A percentile compares a stretch with the other conserved stretches of the same genome.
These are phyloP conservation scores for Baronia brevicornis DNA, from an alignment of 2,888 invertebrate species.

Conservation along the genomic window DNA sequence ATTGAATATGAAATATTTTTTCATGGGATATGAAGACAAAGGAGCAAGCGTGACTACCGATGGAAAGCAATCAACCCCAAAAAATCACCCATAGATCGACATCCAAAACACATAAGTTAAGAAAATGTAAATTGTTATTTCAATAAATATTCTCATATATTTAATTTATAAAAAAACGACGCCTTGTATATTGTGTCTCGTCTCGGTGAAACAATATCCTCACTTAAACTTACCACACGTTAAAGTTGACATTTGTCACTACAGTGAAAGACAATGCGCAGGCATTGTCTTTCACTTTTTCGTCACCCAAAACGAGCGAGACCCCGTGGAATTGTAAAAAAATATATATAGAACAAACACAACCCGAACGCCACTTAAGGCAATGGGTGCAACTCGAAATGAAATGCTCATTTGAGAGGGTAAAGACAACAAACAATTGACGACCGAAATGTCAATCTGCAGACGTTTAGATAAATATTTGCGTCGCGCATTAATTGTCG, in stretches of 20 bases:
- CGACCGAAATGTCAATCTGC: slow-evolving; percentile 73
- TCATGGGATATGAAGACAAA: no score
- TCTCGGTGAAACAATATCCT: no score
- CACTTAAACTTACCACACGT: slow-evolving; percentile 23
- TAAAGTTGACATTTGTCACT: slow-evolving; percentile 43
- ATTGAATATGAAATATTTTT: no score
- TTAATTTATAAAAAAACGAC: no score
- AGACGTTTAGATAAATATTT: slow-evolving; percentile 74
- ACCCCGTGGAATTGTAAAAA: slow-evolving; percentile 27
- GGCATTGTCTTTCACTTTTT: no score
- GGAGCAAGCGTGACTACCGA: no score
- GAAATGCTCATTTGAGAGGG: slow-evolving; percentile 73
- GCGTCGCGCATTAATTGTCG: slow-evolving; percentile 71
- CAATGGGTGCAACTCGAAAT: slow-evolving; percentile 66
- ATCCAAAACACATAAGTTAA: no score
- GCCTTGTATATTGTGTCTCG: no score
- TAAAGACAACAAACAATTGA: slow-evolving; percentile 74
- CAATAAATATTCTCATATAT: no score
- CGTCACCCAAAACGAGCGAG: slow-evolving; percentile 16
- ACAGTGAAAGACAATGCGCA: slow-evolving; percentile 44
- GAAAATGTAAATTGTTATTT: no score
- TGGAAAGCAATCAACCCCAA: no score
- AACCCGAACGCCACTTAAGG: slow-evolving; percentile 63
- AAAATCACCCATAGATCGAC: no score
- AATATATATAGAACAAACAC: slow-evolving; percentile 48